A percentile compares a stretch with the other conserved stretches of the same genome.
These are phyloP conservation scores for Prionchulus punctatus DNA, from an alignment of 2,888 invertebrate species.

Conservation along the genomic window DNA sequence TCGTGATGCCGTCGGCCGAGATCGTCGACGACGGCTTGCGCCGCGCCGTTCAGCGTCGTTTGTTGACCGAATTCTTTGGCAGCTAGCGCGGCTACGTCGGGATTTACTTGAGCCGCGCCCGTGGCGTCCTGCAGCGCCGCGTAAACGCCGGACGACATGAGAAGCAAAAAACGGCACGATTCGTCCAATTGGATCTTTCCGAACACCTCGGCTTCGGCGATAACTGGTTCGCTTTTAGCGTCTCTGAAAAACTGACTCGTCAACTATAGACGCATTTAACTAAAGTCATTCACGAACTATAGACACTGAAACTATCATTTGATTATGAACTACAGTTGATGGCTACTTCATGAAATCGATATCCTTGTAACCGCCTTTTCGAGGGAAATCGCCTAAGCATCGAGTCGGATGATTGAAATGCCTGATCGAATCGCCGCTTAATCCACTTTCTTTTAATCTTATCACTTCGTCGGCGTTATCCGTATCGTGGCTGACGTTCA, in stretches of 20 bases:
- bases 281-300: too few species aligned
- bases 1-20: constrained; percentile 66
- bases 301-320: too few species aligned
- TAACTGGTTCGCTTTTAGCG: constrained; percentile 59
- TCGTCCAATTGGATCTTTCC: constrained; percentile 62
- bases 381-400: constrained; percentile 68
- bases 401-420: constrained; percentile 57
- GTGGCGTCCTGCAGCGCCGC: constrained; percentile 63
- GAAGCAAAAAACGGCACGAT: constrained; percentile 58
- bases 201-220: constrained; percentile 63
- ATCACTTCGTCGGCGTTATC: constrained; percentile 66
- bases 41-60: constrained; percentile 59
- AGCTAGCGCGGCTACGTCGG: constrained; percentile 56
- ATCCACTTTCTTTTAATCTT: constrained; percentile 54
- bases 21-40: constrained; percentile 67
- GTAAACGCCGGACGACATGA: constrained; percentile 70
- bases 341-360: constrained; percentile 50
- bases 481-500: constrained; percentile 67
- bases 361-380: constrained; percentile 68
- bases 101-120: constrained; percentile 56
- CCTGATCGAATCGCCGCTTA: constrained; percentile 52
- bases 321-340: not conserved
- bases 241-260: constrained; percentile 37
- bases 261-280: constrained; percentile 5
- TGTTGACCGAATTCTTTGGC: constrained; percentile 50